Evolutionary conservation across 2,113 vertebrate species (phyloP).

Genomic region (Lampris incognitus): DNA sequence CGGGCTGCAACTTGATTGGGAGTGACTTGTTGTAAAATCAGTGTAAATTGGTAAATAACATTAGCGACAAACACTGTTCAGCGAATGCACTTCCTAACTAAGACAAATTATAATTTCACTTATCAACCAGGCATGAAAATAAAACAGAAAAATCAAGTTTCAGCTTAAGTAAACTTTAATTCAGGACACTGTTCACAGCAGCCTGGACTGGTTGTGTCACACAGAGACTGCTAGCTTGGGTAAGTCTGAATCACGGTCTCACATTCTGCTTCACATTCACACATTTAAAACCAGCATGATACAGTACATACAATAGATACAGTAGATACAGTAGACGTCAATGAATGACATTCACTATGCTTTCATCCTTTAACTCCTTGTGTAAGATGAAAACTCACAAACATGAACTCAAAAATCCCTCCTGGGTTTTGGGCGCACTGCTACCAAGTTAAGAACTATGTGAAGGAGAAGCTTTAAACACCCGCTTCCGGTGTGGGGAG

Average conservation of each 20-base stretch:
- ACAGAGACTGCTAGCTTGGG: not conserved
- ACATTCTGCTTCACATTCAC: too few relatives aligned
- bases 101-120: constrained; percentile 31
- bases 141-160: not conserved
- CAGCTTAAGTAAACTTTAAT: not conserved
- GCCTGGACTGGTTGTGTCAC: not conserved
- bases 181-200: not conserved
- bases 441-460: too few relatives aligned
- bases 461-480: too few relatives aligned
- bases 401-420: too few relatives aligned
- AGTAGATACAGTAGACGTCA: too few relatives aligned
- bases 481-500: too few relatives aligned
- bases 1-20: constrained; percentile 49
- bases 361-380: too few relatives aligned
- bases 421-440: too few relatives aligned
- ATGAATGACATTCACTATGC: too few relatives aligned
- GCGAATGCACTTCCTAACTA: constrained; percentile 15
- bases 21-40: constrained; percentile 37
- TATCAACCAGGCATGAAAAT: not conserved
- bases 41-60: constrained; percentile 48
- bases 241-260: not conserved
- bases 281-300: too few relatives aligned
- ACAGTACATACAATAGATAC: too few relatives aligned
- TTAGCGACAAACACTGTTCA: constrained; percentile 23
- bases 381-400: too few relatives aligned